These are phyloP conservation scores for Pseudois nayaur DNA, from an alignment of 2,113 vertebrate genomes.

Conservation along the genomic window DNA sequence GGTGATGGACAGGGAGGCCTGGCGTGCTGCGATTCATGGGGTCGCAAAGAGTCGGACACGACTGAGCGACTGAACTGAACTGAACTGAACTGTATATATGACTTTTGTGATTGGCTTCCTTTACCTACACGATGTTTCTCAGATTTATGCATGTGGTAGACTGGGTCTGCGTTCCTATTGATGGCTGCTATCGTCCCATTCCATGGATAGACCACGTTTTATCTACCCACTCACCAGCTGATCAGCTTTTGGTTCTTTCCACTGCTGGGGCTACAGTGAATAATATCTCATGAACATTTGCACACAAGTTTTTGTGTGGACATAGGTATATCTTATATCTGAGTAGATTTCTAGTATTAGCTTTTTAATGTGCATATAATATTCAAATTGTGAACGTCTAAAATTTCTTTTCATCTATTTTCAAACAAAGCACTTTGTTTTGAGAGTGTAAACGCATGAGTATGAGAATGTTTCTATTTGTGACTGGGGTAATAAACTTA, in stretches of 20 bases:
- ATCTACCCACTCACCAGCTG: accelerated
- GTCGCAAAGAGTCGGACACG: accelerated
- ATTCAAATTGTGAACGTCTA: not conserved
- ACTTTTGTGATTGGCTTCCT: no score
- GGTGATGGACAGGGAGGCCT: no score
- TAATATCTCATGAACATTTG: no score
- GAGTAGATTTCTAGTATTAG: not conserved
- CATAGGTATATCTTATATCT: not conserved
- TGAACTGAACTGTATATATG: accelerated
- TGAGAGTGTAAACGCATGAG: not conserved
- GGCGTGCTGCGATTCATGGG: accelerated
- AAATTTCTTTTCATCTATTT: not conserved
- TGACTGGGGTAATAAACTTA: not conserved
- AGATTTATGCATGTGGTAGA: accelerated
- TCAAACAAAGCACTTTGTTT: not conserved
- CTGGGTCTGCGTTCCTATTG: accelerated
- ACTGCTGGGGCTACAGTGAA: accelerated
- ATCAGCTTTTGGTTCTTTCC: not conserved
- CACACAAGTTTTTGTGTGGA: not conserved
- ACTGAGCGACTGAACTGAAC: no score
- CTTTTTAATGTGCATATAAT: not conserved
- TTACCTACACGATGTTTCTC: accelerated
- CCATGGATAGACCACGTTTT: accelerated
- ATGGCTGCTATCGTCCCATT: accelerated
- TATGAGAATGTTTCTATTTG: not conserved